Evolutionary conservation across 1,140 invertebrate species (phyloP), one percentile per base, ranked within the genome.

Genomic region (Habropoda laboriosa): DNA sequence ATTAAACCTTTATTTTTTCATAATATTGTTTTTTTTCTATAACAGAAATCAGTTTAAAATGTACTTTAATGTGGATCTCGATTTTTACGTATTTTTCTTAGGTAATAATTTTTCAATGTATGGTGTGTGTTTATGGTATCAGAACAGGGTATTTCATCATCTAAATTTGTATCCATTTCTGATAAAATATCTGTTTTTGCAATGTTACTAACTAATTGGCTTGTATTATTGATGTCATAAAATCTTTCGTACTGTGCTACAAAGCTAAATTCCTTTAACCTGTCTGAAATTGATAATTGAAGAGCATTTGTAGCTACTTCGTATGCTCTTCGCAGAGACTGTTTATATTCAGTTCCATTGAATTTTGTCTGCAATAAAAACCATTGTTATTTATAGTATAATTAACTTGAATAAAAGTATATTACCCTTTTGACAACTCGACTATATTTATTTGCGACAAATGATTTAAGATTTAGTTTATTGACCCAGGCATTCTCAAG

Each of bases 401-500:
- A 51, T 18, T 27, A 63, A 35, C 3, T 32, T 38, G 18, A 16
- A 53, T 64, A 21, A 30, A 42, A 63, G 38, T 24, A 18, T 70
- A 66, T 79, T n/a, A 88, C 87, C 78, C 51, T 64, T 79, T 83
- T 83, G 42, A 79, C 27, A 58, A 89, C 79, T n/a, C 86, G 57
- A 16, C 79, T 68, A 27, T 89, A 91, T 60, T 91, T 90, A 63
- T 89, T 88, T 12, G 78, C 63, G 4, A 47, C 60, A 68, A 93
- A 94, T 12, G 93, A 88, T 82, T 91, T 91, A n/a, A 95, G 53
- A 42, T 91, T 81, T 7, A 81, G 72, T 3, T 87, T 77, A 32
- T 85, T 57, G 2, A 96, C 71, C 95, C 95, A 96, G 0, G 93
- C 92, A 81, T 94, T 85, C 30, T 94, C 93, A 5, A 94, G 92